Percentiles rank a stretch among this genome's conserved stretches.
phyloP scores from a whole-genome alignment of 2,113 vertebrate species.

The Grallaria varia region DNA sequence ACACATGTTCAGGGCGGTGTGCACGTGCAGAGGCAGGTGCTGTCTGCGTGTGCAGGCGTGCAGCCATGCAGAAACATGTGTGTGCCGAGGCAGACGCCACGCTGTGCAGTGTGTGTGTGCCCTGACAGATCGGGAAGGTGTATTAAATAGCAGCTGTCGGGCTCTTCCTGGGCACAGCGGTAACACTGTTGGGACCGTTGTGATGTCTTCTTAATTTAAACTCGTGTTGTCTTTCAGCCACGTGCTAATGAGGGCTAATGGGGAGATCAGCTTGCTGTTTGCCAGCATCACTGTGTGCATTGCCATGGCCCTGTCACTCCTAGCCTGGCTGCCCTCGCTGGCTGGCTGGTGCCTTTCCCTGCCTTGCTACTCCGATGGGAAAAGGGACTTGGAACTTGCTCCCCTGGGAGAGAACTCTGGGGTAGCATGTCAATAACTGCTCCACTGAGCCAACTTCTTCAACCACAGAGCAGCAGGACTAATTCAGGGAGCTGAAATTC shows the following conservation, averaged over 20 bases:
- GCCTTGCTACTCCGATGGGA: background rate
- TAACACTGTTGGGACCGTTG: slow-evolving; percentile 69
- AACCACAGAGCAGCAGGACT: background rate
- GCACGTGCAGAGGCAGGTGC: background rate
- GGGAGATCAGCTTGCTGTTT: slow-evolving; percentile 50
- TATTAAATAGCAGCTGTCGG: slow-evolving; percentile 63
- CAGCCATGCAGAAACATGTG: background rate
- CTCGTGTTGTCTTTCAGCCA: slow-evolving; percentile 68
- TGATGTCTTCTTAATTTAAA: slow-evolving; percentile 70
- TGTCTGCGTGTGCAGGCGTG: background rate
- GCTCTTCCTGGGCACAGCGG: slow-evolving; percentile 10
- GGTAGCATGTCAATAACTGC: fast-evolving
- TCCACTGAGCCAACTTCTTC: background rate
- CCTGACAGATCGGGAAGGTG: background rate
- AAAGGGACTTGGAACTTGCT: background rate
- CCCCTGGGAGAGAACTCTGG: background rate
- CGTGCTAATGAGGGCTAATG: slow-evolving; percentile 75
- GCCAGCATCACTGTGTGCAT: background rate
- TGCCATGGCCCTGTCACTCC: background rate
- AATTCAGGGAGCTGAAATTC: fast-evolving
- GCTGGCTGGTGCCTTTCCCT: background rate
- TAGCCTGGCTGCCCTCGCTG: background rate
- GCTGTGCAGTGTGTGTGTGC: background rate
- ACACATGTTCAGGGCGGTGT: fast-evolving
- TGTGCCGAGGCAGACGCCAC: background rate